Evolutionary conservation across 2,888 invertebrate genomes (phyloP).

Genomic region (Drosophila nr. perissopoda): DNA sequence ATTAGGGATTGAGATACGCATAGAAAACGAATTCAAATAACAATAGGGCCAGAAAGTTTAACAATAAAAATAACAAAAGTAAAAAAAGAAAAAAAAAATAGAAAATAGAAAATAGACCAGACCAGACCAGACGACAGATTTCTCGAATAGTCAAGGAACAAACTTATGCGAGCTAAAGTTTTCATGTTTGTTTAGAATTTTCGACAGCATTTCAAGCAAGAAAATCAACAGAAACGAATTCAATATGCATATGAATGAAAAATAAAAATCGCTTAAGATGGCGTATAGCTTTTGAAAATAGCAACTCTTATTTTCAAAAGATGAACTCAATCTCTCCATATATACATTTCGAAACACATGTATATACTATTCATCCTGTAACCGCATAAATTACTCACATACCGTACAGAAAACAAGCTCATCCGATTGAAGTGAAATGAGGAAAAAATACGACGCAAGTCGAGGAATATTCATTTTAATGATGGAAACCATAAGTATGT

Average conservation of each 20-base stretch:
- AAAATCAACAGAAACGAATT: conserved; percentile 2
- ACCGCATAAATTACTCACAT: not conserved
- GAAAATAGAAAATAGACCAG: not conserved
- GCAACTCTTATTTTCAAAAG: not conserved
- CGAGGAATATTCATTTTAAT: not conserved
- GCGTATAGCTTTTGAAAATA: not conserved
- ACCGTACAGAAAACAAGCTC: not conserved
- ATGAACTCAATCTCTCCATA: not conserved
- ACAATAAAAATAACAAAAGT: conserved; percentile 4
- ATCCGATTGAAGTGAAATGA: not conserved
- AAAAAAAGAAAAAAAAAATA: not conserved
- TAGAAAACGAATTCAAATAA: conserved; percentile 28
- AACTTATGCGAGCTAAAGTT: not conserved
- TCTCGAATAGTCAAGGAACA: not conserved
- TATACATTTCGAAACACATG: not conserved
- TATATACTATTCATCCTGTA: not conserved
- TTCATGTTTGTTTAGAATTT: not conserved
- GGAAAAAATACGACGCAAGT: not conserved
- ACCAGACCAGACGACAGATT: conserved; percentile 5
- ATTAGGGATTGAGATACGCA: conserved; percentile 17
- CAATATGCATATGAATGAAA: not conserved
- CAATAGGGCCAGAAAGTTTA: conserved; percentile 7
- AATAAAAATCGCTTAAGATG: not conserved
- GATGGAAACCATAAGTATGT: not conserved
- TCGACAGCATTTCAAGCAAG: not conserved